Evolutionary conservation across 2,888 invertebrate genomes (phyloP).

Genomic region (Mystacides longicornis): DNA sequence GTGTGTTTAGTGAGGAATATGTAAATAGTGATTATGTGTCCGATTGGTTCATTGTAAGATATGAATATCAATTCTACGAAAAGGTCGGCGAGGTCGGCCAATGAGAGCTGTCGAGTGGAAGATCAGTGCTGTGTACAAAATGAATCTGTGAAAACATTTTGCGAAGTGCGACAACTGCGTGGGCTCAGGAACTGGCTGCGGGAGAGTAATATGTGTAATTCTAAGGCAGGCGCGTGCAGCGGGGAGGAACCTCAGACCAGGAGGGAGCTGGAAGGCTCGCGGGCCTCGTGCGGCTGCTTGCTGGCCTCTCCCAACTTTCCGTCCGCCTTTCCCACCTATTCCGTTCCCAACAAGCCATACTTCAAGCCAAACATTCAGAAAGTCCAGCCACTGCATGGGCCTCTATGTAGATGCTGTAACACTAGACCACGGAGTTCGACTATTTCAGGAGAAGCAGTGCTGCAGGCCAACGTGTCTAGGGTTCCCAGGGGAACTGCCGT

Average conservation of each 20-base stretch:
- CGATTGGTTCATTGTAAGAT: neutral
- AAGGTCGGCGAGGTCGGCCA: conserved; percentile 1
- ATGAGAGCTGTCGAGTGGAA: conserved; percentile 8
- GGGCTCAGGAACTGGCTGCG: conserved; percentile 3
- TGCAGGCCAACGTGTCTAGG: conserved; percentile 9
- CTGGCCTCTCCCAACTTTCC: too few species aligned
- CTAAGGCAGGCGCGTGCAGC: conserved; percentile 5
- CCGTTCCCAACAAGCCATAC: conserved; percentile 6
- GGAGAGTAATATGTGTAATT: conserved; percentile 11
- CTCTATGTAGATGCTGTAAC: conserved; percentile 17
- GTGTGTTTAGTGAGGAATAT: neutral
- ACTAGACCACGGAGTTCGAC: conserved; percentile 21
- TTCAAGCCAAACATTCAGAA: conserved; percentile 1
- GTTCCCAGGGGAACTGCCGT: conserved; percentile 1
- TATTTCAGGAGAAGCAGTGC: conserved; percentile 10
- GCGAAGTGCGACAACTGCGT: neutral
- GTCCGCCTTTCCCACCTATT: too few species aligned
- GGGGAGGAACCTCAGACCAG: conserved; percentile 15
- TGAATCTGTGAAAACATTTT: neutral
- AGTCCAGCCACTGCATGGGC: too few species aligned
- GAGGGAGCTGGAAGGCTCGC: conserved; percentile 21
- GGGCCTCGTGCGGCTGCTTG: conserved; percentile 13
- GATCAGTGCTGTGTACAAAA: conserved; percentile 3
- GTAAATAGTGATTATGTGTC: neutral
- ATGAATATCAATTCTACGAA: conserved; percentile 15